phyloP scores from a whole-genome alignment of 1,140 invertebrate genomes.

The Zeugodacus cucurbitae region DNA sequence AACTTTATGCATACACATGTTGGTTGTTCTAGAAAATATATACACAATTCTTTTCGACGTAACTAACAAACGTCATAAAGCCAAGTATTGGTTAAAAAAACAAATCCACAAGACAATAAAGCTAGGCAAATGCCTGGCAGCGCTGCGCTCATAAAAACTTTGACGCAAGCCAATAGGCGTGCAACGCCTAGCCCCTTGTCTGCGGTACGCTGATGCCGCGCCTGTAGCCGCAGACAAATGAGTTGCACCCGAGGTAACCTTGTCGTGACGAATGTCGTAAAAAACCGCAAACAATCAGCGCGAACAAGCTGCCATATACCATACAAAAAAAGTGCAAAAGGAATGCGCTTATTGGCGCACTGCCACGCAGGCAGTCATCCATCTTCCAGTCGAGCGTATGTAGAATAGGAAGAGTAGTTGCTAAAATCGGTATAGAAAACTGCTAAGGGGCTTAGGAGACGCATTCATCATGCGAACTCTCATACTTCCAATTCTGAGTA shows the following conservation, averaged over 20 bases:
- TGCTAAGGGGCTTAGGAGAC: background rate
- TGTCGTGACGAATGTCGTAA: slow-evolving; percentile 22
- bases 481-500: too few relatives aligned
- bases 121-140: background rate
- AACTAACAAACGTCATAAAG: background rate
- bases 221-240: slow-evolving; percentile 20
- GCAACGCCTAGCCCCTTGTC: background rate
- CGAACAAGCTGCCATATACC: background rate
- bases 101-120: background rate
- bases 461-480: background rate
- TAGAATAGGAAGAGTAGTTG: background rate
- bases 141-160: slow-evolving; percentile 13
- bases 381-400: background rate
- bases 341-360: background rate
- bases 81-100: background rate
- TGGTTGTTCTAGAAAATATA: background rate
- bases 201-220: background rate
- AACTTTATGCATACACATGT: background rate
- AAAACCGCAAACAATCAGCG: slow-evolving; percentile 12
- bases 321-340: background rate
- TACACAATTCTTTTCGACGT: background rate
- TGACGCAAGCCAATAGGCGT: slow-evolving; percentile 4
- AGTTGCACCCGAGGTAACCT: slow-evolving; percentile 15
- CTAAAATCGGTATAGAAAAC: background rate
- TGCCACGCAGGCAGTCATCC: background rate